Base-by-base conservation (phyloP, 1,140 invertebrate genomes). In the Drosophila murphyi region DNA sequence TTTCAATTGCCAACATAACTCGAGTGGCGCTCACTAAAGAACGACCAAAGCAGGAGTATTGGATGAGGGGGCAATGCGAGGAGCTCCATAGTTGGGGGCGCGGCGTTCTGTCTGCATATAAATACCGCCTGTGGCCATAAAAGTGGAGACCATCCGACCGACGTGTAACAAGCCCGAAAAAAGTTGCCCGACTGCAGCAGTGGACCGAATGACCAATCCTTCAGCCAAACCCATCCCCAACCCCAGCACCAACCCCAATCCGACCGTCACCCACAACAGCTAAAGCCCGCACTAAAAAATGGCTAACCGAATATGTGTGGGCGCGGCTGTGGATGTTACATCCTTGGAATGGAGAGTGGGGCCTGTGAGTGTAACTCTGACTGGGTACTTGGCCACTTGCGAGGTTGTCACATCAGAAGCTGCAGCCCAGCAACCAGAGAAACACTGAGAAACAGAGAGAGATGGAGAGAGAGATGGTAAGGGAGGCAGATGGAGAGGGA, bases 41-140 rank as follows among this genome's bases (percentile, higher is more conserved):
- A 41, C 10, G 4, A 3, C 28, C 6, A 6, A 8, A 3, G 63
- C 5, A 6, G 35, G 32, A 3, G n/a, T 35, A 28, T 59, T 8
- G 31, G 1, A 6, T 4, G 54, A 50, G 32, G 41, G 39, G n/a
- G 3, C 20, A 32, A 34, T 5, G 5, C 39, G 35, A 31, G 31
- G 31, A 47, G 41, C 41, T 47, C 63, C 71, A 79, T 72, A 83
- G 81, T 80, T 88, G 77, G 67, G 74, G 74, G 61, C 69, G 69
- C 69, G 48, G 74, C 55, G 43, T 50, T 73, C 63, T 74, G 90
- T 90, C 90, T 91, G 83, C 90, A 90, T 91, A 92, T 92, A 92
- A 92, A 92, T 92, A 92, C 91, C 90, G 90, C 83, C 90, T 92
- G 90, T 92, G 90, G 90, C 90, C 90, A 92, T 92, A 92, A 92